Evolutionary conservation across 2,113 vertebrate species (phyloP).

Genomic region (Apistogramma diplotaenia): DNA sequence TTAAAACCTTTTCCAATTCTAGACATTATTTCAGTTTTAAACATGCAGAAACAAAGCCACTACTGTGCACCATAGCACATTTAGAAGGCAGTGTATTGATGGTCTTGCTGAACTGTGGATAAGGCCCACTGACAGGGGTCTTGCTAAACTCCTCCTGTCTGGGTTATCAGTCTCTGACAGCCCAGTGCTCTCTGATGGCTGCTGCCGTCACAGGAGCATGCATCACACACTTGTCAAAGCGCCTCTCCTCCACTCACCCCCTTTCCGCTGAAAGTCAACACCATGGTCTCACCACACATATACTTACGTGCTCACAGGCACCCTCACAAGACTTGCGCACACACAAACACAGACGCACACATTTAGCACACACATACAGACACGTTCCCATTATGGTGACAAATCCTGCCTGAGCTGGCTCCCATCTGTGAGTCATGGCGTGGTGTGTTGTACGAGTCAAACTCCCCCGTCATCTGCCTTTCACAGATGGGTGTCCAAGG

Average conservation of each 20-base stretch:
- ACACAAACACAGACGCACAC: conserved; percentile 22
- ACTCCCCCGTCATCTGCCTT: conserved; percentile 69
- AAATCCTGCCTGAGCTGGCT: conserved; percentile 70
- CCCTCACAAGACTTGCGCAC: conserved; percentile 30
- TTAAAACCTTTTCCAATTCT: not conserved
- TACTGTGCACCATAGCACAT: not conserved
- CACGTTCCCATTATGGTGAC: conserved; percentile 69
- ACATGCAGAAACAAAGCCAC: not conserved
- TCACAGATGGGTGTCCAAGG: conserved; percentile 61
- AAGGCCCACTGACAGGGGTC: conserved; percentile 29
- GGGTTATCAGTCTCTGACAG: conserved; percentile 61
- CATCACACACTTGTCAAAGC: conserved; percentile 72
- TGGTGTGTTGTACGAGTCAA: conserved; percentile 61
- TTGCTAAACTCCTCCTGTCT: conserved; percentile 44
- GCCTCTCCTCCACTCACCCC: conserved; percentile 64
- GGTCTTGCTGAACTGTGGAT: conserved; percentile 23
- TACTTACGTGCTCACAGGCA: conserved; percentile 45
- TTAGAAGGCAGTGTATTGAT: not conserved
- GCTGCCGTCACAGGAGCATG: conserved; percentile 67
- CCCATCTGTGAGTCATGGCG: conserved; percentile 70
- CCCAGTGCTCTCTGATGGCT: conserved; percentile 57
- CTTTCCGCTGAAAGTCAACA: conserved; percentile 64
- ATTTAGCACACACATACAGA: conserved; percentile 29
- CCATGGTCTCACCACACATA: conserved; percentile 57
- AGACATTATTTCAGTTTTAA: not conserved